These are phyloP conservation scores for Megastigmus dorsalis DNA, from an alignment of 2,888 invertebrate species.

Conservation along the genomic window DNA sequence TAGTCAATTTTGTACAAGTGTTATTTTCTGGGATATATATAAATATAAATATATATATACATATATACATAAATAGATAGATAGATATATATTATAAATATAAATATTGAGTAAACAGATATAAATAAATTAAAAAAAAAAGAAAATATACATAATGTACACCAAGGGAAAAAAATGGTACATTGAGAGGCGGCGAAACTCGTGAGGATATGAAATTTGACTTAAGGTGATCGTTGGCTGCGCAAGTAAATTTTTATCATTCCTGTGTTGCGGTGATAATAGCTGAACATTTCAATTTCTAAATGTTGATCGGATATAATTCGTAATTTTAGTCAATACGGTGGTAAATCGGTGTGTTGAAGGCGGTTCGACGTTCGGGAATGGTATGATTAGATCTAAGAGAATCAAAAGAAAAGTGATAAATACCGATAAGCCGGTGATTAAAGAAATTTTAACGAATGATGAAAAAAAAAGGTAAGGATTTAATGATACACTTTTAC, in stretches of 20 bases:
- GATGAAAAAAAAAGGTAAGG: too few relatives aligned
- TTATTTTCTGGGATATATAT: conserved; percentile 69
- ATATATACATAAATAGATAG: conserved; percentile 53
- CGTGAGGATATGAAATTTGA: background rate
- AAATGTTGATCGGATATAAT: background rate
- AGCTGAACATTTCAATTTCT: conserved; percentile 3
- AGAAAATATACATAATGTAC: conserved; percentile 31
- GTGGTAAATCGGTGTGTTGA: conserved; percentile 5
- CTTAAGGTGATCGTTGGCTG: conserved; percentile 1
- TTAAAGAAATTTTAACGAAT: background rate
- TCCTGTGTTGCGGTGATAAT: background rate
- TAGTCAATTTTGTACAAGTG: conserved; percentile 73
- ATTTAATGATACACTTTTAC: too few relatives aligned
- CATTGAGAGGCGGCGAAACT: background rate
- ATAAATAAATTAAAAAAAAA: conserved; percentile 31
- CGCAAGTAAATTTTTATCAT: background rate
- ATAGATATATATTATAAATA: conserved; percentile 58
- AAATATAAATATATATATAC: conserved; percentile 47
- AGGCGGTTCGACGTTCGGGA: background rate
- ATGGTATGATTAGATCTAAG: background rate
- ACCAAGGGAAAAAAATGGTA: conserved; percentile 3
- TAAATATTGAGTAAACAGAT: conserved; percentile 61
- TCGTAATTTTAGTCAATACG: background rate
- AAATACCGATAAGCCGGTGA: too few relatives aligned
- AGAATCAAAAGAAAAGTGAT: too few relatives aligned